These are phyloP conservation scores for Argyresthia goedartella DNA, from an alignment of 2,888 invertebrate genomes.

Conservation along the genomic window DNA sequence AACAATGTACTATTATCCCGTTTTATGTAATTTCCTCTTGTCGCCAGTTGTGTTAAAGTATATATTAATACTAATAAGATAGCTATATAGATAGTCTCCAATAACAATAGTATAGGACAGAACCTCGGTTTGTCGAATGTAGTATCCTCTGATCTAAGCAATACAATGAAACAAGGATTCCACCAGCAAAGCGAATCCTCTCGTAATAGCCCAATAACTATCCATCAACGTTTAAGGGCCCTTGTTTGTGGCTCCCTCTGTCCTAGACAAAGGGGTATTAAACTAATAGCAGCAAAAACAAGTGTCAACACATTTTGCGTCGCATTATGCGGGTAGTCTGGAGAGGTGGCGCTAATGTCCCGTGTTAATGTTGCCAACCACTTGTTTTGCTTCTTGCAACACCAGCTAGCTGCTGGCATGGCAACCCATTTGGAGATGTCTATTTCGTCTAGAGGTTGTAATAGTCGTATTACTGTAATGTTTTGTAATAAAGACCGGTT, in stretches of 20 bases:
- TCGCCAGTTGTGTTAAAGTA: too few relatives aligned
- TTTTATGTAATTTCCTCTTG: too few relatives aligned
- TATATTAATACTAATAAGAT: too few relatives aligned
- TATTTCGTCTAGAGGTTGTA: too few relatives aligned
- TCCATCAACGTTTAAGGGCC: not conserved
- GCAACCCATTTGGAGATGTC: too few relatives aligned
- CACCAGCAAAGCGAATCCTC: too few relatives aligned
- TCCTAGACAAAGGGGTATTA: conserved; percentile 1
- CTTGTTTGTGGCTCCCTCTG: not conserved
- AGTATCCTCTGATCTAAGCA: not conserved
- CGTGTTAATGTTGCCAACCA: not conserved
- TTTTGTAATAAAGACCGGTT: too few relatives aligned
- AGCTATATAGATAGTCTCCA: too few relatives aligned
- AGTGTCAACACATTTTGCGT: conserved; percentile 22
- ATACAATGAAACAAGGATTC: not conserved
- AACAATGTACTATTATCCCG: too few relatives aligned
- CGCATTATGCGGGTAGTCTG: conserved; percentile 33
- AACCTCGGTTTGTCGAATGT: not conserved
- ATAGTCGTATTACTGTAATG: too few relatives aligned
- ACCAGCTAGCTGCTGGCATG: too few relatives aligned
- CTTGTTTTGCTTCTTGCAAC: not conserved
- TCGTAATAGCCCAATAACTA: not conserved
- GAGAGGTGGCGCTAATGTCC: conserved; percentile 18
- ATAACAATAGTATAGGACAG: too few relatives aligned
- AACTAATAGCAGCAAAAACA: conserved; percentile 19